phyloP scores from a whole-genome alignment of 1,140 invertebrate genomes.

The Piezodorus guildinii region DNA sequence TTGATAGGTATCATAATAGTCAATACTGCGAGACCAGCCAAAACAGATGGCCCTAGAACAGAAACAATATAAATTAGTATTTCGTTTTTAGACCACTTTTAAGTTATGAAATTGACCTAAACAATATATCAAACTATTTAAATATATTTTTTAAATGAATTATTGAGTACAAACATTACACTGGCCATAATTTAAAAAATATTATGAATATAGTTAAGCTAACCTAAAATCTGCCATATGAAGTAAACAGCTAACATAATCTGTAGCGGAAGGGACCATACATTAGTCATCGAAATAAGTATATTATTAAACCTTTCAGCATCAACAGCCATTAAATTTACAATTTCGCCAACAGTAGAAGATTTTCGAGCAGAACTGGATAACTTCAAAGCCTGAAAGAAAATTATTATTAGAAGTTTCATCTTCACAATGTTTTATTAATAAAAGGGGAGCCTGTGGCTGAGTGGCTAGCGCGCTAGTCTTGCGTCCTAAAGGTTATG shows the following conservation, averaged over 20 bases:
- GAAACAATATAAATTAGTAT: neutral
- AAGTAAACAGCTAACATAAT: slow-evolving; percentile 42
- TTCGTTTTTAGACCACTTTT: no score
- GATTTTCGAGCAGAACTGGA: slow-evolving; percentile 64
- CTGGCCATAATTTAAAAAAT: no score
- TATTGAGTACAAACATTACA: no score
- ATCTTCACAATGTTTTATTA: no score
- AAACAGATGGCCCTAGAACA: slow-evolving; percentile 58
- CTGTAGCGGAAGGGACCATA: slow-evolving; percentile 50
- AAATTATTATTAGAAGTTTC: neutral
- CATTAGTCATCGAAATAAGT: slow-evolving; percentile 42
- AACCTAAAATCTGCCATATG: slow-evolving; percentile 37
- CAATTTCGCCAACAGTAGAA: slow-evolving; percentile 70
- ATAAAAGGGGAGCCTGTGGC: no score
- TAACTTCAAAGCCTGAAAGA: slow-evolving; percentile 43
- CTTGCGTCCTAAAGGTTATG: no score
- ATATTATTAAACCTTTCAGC: slow-evolving; percentile 40
- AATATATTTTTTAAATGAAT: no score
- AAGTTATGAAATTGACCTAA: no score
- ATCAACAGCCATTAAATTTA: slow-evolving; percentile 46
- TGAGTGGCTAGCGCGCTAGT: no score
- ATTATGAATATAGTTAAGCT: no score
- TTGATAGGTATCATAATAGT: slow-evolving; percentile 84
- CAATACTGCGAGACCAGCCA: slow-evolving; percentile 86
- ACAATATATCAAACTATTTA: no score